Evolutionary conservation across 2,888 invertebrate species (phyloP).

Genomic region (Tetheella fluctuosa): DNA sequence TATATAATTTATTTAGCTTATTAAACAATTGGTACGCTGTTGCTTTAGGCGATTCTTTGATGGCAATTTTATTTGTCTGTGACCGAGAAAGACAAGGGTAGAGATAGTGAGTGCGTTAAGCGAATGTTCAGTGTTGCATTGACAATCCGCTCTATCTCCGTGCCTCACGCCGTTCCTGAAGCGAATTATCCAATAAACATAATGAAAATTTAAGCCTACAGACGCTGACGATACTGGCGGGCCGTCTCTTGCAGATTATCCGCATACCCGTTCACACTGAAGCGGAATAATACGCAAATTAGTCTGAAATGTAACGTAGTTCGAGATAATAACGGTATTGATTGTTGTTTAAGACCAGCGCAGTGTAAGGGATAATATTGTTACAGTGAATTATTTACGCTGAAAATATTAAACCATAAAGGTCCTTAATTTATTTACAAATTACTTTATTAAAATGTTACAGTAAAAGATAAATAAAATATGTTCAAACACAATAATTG

Average conservation of each 20-base stretch:
- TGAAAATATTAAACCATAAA: not conserved
- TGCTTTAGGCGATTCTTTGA: not conserved
- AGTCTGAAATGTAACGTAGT: conserved; percentile 47
- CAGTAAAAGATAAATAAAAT: no score
- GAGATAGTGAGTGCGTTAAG: conserved; percentile 54
- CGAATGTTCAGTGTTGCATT: conserved; percentile 80
- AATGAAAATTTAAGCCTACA: conserved; percentile 83
- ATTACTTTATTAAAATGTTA: not conserved
- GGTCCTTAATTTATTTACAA: not conserved
- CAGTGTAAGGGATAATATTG: conserved; percentile 25
- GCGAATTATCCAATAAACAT: conserved; percentile 83
- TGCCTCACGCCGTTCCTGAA: conserved; percentile 70
- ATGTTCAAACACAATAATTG: not conserved
- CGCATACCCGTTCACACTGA: conserved; percentile 53
- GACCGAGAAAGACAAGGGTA: conserved; percentile 26
- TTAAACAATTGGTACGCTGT: not conserved
- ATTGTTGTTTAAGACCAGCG: conserved; percentile 18
- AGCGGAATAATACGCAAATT: conserved; percentile 66
- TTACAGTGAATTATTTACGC: conserved; percentile 20
- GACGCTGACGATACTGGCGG: conserved; percentile 62
- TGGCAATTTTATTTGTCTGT: conserved; percentile 28
- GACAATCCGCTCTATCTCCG: conserved; percentile 77
- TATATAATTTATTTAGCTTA: not conserved
- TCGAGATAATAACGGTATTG: conserved; percentile 37
- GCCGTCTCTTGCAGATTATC: conserved; percentile 79